Percentiles rank a stretch among this genome's conserved stretches.
These are phyloP conservation scores for Ephydatia muelleri DNA, from an alignment of 37 sponge, comb jelly and placozoan species.

Conservation along the genomic window DNA sequence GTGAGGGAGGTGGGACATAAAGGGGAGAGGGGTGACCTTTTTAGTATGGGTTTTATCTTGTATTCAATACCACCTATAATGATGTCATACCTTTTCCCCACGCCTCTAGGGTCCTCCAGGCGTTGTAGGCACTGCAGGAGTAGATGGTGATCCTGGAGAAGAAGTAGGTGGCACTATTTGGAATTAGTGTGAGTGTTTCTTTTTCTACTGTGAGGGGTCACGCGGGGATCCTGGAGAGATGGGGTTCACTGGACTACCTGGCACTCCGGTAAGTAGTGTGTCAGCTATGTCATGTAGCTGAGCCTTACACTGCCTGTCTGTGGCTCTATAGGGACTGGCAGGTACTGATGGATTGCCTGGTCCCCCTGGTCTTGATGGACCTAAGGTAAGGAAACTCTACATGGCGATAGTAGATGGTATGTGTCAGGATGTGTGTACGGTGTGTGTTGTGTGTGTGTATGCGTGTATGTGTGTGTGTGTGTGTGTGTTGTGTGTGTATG, in stretches of 20 bases:
- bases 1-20: constrained; percentile 3
- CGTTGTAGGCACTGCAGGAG: constrained; percentile 13
- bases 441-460: no score
- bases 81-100: no score
- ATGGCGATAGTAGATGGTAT: no score
- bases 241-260: constrained; percentile 33
- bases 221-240: constrained; percentile 33
- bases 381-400: background rate
- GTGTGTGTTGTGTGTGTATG: no score
- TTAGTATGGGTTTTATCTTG: no score
- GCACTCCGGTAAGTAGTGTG: constrained; percentile 51
- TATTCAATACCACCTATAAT: no score
- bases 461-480: no score
- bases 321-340: constrained; percentile 8
- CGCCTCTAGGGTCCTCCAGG: constrained; percentile 28
- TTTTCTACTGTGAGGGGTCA: constrained; percentile 14
- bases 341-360: constrained; percentile 45
- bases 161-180: constrained; percentile 5
- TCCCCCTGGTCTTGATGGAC: constrained; percentile 18
- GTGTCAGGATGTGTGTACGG: no score
- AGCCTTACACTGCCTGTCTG: background rate
- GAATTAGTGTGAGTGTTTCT: background rate
- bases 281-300: no score
- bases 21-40: no score
- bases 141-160: constrained; percentile 30